A percentile compares a stretch with the other conserved stretches of the same genome.
phyloP scores from a whole-genome alignment of 2,888 invertebrate species.

The Orchesella flavescens region DNA sequence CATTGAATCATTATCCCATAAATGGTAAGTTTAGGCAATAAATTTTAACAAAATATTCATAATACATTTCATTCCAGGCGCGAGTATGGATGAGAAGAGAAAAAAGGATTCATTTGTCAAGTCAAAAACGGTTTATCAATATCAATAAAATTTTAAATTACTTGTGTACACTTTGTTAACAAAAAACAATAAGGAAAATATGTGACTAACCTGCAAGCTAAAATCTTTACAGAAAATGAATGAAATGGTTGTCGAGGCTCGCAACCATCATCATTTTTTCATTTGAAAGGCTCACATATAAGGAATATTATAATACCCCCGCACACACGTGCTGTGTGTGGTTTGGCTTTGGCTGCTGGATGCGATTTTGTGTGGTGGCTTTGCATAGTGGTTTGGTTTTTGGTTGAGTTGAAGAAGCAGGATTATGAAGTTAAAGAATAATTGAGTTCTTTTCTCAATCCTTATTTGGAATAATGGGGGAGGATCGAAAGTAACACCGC shows the following conservation, averaged over 20 bases:
- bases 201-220: neutral
- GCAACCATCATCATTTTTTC: too few species aligned
- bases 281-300: neutral
- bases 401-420: neutral
- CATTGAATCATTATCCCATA: neutral
- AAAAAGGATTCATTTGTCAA: slow-evolving; percentile 14
- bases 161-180: neutral
- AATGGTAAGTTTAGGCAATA: slow-evolving; percentile 6
- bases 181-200: neutral
- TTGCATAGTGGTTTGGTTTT: too few species aligned
- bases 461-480: slow-evolving; percentile 54
- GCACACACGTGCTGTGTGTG: neutral
- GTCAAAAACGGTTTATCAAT: slow-evolving; percentile 42
- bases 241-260: neutral
- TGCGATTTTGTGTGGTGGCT: too few species aligned
- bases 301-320: neutral
- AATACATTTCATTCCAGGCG: neutral
- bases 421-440: slow-evolving; percentile 13
- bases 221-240: neutral
- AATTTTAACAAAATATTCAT: neutral
- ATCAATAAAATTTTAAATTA: slow-evolving; percentile 34
- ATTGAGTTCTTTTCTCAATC: slow-evolving; percentile 49
- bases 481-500: slow-evolving; percentile 33
- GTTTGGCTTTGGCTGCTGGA: too few species aligned
- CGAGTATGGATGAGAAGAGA: too few species aligned